Base-by-base conservation (phyloP, 1,140 invertebrate genomes). In the Drosophila willistoni region DNA sequence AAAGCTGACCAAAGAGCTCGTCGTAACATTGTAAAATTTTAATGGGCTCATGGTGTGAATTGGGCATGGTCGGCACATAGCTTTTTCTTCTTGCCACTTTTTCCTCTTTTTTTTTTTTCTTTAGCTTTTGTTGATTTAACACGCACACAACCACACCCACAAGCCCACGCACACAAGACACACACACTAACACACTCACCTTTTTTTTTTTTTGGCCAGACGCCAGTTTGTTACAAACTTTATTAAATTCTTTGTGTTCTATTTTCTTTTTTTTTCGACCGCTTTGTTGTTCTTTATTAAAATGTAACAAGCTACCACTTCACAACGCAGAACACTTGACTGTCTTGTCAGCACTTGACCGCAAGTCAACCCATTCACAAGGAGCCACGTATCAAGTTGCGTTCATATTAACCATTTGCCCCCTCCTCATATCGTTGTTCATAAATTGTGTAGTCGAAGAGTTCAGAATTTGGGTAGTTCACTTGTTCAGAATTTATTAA, bases 21-120 rank as follows among this genome's bases (percentile, higher is more conserved):
- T 44, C 68, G 75, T 71, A 77, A 77, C 75, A 77, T 77, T 77
- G 75, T 77, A 77, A 71, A 77, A 77, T 77, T 77, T 77, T 77
- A 77, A 77, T 77, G 75, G 74, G 29, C 54, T 60, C 75, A 64
- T 77, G 68, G 74, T 77, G 75, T 77, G 75, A 77, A 77, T 71
- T 77, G 75, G 68, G 71, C 68, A 64, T 54, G 17, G 33, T n/a
- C 22, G 33, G 25, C 34, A 19, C 29, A 17, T 34, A 59, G 25
- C 12, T 19, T 61, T 54, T 59, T 19, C 39, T 22, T 17, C 54
- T 5, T 34, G 7, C 55, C 17, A 22, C 33, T 22, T 54, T 19
- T 47, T 17, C 17, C 6, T 47, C 9, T 47, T 47, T 47, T 56
- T 17, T 47, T 47, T 47, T 56, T 33, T 25, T 3, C 22, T 25